Percentiles rank a stretch among this genome's conserved stretches.
Conservation (phyloP, 1,140 invertebrate genomes). For the Fopius arisanus region DNA sequence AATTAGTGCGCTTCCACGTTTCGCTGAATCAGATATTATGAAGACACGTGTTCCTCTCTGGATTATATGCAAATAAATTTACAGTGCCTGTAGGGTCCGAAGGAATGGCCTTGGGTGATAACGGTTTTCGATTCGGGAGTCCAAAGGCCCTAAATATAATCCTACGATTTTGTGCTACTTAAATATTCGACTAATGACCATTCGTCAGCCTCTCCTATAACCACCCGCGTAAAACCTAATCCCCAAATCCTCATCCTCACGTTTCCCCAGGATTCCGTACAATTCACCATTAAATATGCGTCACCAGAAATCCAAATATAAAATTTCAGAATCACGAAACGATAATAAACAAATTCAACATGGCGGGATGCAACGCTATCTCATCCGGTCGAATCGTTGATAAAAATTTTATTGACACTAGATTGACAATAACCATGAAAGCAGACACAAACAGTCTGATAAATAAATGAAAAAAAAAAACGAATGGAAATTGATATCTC, state of each 20-base stretch:
- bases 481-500: no score
- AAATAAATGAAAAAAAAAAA: no score
- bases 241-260: no score
- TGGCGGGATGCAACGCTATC: constrained; percentile 2
- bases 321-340: not conserved
- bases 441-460: not conserved
- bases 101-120: not conserved
- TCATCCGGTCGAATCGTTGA: not conserved
- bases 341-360: not conserved
- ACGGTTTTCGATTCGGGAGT: not conserved
- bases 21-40: not conserved
- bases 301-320: no score
- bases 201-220: no score
- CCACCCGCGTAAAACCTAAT: no score
- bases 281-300: no score
- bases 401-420: not conserved
- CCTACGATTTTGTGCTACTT: not conserved
- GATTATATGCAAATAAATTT: not conserved
- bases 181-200: not conserved
- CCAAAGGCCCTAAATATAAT: not conserved
- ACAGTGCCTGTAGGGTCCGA: constrained; percentile 1
- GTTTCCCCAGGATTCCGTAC: no score
- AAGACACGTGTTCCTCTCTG: not conserved
- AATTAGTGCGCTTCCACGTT: not conserved
- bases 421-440: not conserved